Percentiles rank a stretch among this genome's conserved stretches.
These are phyloP conservation scores for Limnephilus rhombicus DNA, from an alignment of 2,888 invertebrate species.

Conservation along the genomic window DNA sequence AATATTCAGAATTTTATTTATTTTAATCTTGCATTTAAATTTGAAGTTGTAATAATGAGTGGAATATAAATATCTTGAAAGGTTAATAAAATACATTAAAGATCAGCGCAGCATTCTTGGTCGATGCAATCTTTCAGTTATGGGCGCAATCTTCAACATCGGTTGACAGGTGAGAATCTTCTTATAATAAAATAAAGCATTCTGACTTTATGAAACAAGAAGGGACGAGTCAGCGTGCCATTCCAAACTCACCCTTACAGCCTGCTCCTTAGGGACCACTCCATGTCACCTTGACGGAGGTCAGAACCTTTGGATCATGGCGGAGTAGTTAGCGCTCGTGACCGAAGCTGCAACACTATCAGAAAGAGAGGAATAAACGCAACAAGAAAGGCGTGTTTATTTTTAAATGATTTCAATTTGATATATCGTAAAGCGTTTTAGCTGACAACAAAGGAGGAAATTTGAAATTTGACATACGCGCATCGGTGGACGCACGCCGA, in stretches of 20 bases:
- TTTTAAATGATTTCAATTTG: not conserved
- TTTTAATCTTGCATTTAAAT: too few relatives aligned
- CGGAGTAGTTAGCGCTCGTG: not conserved
- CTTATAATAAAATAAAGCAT: not conserved
- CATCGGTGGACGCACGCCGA: not conserved
- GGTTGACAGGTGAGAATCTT: slow-evolving; percentile 23
- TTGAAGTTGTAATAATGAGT: too few relatives aligned
- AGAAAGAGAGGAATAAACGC: not conserved
- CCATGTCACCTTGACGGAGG: not conserved
- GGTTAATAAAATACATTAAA: not conserved
- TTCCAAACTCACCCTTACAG: not conserved
- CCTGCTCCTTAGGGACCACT: not conserved
- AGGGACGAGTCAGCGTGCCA: not conserved
- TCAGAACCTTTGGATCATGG: not conserved
- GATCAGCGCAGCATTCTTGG: not conserved
- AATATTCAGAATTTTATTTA: too few relatives aligned
- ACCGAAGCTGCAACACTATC: not conserved
- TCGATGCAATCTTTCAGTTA: not conserved
- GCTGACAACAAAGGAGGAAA: slow-evolving; percentile 16
- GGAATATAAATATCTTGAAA: not conserved
- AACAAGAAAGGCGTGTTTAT: not conserved
- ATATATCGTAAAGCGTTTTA: slow-evolving; percentile 22
- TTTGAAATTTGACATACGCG: not conserved
- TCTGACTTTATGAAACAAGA: not conserved
- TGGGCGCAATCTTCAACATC: slow-evolving; percentile 10